Evolutionary conservation across 2,113 vertebrate genomes (phyloP).

Genomic region (Corythoichthys intestinalis): DNA sequence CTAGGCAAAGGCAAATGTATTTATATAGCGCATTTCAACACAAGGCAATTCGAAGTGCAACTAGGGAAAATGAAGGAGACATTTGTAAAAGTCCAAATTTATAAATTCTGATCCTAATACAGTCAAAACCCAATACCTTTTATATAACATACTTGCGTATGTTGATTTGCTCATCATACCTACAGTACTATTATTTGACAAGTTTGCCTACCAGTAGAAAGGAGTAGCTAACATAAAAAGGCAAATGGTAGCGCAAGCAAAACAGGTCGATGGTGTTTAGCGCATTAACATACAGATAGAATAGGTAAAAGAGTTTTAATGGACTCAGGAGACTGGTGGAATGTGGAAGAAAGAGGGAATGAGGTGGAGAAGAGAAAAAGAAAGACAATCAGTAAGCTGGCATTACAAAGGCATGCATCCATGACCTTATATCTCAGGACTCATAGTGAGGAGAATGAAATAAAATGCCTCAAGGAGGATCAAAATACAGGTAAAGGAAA

Average conservation of each 20-base stretch:
- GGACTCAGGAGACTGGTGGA: constrained; percentile 79
- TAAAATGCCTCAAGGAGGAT: constrained; percentile 45
- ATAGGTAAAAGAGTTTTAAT: constrained; percentile 96
- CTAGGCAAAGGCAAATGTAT: no score
- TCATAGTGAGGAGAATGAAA: constrained; percentile 40
- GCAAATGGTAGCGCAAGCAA: constrained; percentile 77
- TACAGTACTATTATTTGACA: constrained; percentile 35
- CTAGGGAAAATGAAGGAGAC: neutral
- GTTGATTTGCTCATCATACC: constrained; percentile 76
- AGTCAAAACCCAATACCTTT: neutral
- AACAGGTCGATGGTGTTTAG: constrained; percentile 71
- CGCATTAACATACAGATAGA: constrained; percentile 98
- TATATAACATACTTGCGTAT: neutral
- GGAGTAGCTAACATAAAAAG: constrained; percentile 84
- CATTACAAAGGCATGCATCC: constrained; percentile 80
- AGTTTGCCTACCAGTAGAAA: constrained; percentile 75
- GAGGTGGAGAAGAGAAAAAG: constrained; percentile 57
- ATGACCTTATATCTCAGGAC: constrained; percentile 73
- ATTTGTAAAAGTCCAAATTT: neutral
- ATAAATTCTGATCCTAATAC: neutral
- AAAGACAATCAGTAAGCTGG: constrained; percentile 85
- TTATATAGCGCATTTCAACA: no score
- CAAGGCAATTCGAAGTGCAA: no score
- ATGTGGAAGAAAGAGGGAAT: constrained; percentile 31
- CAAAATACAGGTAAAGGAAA: constrained; percentile 37